These are phyloP conservation scores for Anisognathus igniventris DNA, from an alignment of 2,797 vertebrate species.

Conservation along the genomic window DNA sequence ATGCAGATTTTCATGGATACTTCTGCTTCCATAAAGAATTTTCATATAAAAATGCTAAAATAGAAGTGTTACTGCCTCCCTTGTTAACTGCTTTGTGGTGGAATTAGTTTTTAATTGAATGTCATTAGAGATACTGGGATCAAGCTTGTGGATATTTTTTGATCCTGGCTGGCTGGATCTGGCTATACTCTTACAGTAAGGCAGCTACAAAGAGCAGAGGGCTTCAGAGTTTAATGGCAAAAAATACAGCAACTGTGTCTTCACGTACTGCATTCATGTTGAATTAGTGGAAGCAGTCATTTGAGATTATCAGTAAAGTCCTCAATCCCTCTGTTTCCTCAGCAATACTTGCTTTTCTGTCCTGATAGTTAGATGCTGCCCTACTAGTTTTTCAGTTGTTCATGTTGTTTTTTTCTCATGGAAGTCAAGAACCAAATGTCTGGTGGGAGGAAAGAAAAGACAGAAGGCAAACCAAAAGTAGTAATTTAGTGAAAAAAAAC, in stretches of 20 bases:
- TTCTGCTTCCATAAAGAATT: neutral
- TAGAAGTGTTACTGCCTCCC: neutral
- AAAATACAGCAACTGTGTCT: neutral
- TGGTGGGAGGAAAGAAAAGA: slow-evolving; percentile 42
- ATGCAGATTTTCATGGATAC: neutral
- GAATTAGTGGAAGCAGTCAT: neutral
- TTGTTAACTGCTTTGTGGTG: neutral
- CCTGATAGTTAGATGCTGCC: neutral
- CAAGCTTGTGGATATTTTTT: neutral
- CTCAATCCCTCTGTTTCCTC: neutral
- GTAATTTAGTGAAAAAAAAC: slow-evolving; percentile 3
- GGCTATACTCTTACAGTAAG: neutral
- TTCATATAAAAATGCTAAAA: neutral
- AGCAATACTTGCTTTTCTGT: neutral
- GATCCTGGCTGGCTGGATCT: neutral
- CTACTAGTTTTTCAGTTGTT: neutral
- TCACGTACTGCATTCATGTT: neutral
- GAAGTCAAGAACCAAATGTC: neutral
- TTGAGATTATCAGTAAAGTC: neutral
- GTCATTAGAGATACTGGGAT: neutral
- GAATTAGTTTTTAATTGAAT: neutral
- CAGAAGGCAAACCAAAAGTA: slow-evolving; percentile 46
- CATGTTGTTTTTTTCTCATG: neutral
- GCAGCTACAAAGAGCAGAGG: neutral
- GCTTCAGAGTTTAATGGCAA: neutral